phyloP scores from a whole-genome alignment of 2,113 vertebrate genomes.

The Pseudonaja textilis region DNA sequence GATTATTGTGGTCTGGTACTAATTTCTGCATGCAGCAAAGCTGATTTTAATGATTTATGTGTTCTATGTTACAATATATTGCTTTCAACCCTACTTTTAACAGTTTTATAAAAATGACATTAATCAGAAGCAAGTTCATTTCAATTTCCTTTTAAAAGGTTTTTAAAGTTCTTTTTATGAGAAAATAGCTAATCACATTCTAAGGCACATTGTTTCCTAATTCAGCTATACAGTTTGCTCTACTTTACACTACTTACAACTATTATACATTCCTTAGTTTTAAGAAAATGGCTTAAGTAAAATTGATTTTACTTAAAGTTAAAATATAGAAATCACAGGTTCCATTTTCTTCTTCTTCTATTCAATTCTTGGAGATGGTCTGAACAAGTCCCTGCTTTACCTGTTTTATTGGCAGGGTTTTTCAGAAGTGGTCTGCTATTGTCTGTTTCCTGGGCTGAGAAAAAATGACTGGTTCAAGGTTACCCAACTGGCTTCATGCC shows the following conservation, averaged over 20 bases:
- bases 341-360: neutral
- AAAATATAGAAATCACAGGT: neutral
- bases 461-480: neutral
- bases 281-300: neutral
- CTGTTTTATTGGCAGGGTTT: neutral
- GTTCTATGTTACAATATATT: neutral
- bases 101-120: neutral
- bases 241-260: neutral
- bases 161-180: neutral
- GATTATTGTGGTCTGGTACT: constrained; percentile 33
- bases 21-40: constrained; percentile 50
- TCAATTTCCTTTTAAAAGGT: neutral
- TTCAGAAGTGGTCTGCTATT: neutral
- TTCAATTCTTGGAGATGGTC: neutral
- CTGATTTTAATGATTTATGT: constrained; percentile 54
- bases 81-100: neutral
- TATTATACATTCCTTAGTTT: neutral
- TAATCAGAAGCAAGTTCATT: neutral
- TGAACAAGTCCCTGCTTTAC: neutral
- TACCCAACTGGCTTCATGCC: neutral
- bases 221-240: neutral
- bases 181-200: neutral
- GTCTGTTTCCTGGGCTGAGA: neutral
- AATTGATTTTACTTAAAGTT: neutral
- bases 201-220: neutral